These are phyloP conservation scores for Zophobas atratus DNA, from an alignment of 1,140 invertebrate species.

Conservation along the genomic window DNA sequence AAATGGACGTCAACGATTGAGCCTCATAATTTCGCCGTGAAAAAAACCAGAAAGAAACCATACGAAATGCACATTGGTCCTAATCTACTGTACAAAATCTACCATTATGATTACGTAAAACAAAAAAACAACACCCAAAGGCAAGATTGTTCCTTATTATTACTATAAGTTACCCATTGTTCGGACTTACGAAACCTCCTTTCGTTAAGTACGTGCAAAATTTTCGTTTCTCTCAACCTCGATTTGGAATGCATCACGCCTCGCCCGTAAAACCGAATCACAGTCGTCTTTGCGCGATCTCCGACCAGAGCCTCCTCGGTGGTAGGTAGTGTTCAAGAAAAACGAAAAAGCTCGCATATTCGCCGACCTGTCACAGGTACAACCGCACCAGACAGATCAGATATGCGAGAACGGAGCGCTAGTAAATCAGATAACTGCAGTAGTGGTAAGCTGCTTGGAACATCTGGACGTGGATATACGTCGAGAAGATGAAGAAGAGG, in stretches of 20 bases:
- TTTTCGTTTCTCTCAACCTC: neutral
- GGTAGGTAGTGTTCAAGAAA: neutral
- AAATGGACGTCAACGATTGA: slow-evolving; percentile 48
- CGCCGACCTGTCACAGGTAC: slow-evolving; percentile 55
- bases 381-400: slow-evolving; percentile 63
- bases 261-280: slow-evolving; percentile 13
- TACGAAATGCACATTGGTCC: slow-evolving; percentile 48
- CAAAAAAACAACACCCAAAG: slow-evolving; percentile 23
- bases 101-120: slow-evolving; percentile 27
- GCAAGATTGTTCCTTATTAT: slow-evolving; percentile 44
- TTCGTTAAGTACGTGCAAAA: slow-evolving; percentile 41
- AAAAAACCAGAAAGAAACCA: slow-evolving; percentile 25
- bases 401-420: slow-evolving; percentile 64
- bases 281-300: slow-evolving; percentile 10
- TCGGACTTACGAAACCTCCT: slow-evolving; percentile 5
- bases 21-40: slow-evolving; percentile 25
- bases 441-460: slow-evolving; percentile 67
- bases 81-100: slow-evolving; percentile 48
- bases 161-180: slow-evolving; percentile 32
- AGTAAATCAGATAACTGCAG: slow-evolving; percentile 66
- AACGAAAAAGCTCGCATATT: slow-evolving; percentile 46
- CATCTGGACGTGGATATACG: slow-evolving; percentile 80
- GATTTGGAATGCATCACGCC: neutral
- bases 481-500: slow-evolving; percentile 84
- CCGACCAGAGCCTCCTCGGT: neutral